phyloP scores from a whole-genome alignment of 2,888 invertebrate species.

The Aethes cnicana region DNA sequence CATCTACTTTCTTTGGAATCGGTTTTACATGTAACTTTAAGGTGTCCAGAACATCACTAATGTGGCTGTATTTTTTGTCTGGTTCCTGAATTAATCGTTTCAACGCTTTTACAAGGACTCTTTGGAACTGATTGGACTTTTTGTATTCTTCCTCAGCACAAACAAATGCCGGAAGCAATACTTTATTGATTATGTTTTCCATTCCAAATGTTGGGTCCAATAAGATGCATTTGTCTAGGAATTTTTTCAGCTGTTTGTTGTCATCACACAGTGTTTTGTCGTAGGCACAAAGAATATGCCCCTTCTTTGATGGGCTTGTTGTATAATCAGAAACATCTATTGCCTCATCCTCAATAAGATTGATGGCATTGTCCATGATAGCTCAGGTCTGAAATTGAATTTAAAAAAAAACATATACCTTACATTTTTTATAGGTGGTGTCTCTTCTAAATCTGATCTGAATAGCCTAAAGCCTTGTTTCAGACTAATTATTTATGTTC shows the following conservation, averaged over 20 bases:
- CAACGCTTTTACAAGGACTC: conserved; percentile 41
- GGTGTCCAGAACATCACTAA: conserved; percentile 52
- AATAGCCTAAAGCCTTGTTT: no score
- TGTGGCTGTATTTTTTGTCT: conserved; percentile 48
- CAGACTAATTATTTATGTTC: no score
- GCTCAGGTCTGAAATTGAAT: neutral
- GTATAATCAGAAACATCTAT: conserved; percentile 4
- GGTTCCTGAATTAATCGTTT: conserved; percentile 45
- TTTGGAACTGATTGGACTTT: conserved; percentile 43
- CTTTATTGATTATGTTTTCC: conserved; percentile 49
- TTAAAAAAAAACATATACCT: no score
- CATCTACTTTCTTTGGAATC: conserved; percentile 17
- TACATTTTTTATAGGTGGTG: no score
- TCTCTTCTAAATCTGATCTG: no score
- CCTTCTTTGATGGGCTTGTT: neutral
- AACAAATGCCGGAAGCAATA: conserved; percentile 47
- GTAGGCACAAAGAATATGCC: neutral
- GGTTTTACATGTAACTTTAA: conserved; percentile 39
- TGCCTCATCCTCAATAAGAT: neutral
- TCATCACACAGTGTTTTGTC: conserved; percentile 36
- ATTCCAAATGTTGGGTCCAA: conserved; percentile 51
- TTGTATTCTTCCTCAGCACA: conserved; percentile 43
- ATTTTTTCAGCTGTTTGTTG: conserved; percentile 45
- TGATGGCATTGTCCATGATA: neutral
- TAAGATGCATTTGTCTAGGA: conserved; percentile 49